Conservation (phyloP, 2,113 vertebrate species). For the Mesembrinibis cayennensis region DNA sequence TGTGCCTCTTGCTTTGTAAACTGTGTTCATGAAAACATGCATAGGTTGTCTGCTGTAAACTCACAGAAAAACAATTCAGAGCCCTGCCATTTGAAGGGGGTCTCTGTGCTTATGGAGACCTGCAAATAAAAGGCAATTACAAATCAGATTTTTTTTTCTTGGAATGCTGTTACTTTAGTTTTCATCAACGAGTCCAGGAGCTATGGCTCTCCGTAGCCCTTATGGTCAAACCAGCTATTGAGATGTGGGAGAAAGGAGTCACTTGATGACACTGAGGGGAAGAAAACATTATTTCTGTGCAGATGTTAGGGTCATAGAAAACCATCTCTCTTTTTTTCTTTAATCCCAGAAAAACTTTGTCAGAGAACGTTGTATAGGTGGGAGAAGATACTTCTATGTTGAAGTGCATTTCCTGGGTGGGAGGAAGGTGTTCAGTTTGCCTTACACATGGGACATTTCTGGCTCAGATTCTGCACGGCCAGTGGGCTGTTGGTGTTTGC, state of each 20-base stretch:
- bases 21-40: not conserved
- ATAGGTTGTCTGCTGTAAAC: not conserved
- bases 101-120: not conserved
- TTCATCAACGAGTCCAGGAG: not conserved
- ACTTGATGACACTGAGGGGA: not conserved
- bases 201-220: not conserved
- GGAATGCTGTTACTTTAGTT: not conserved
- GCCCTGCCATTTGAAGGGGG: not conserved
- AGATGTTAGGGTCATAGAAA: not conserved
- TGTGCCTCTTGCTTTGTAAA: not conserved
- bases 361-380: not conserved
- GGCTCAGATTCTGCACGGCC: not conserved
- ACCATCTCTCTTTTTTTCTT: not conserved
- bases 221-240: not conserved
- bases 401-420: not conserved
- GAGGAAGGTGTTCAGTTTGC: not conserved
- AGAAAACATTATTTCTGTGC: not conserved
- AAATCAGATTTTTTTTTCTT: not conserved
- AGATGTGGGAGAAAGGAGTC: not conserved
- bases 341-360: not conserved
- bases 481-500: not conserved
- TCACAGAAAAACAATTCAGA: not conserved
- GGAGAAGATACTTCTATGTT: not conserved
- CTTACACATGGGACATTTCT: not conserved
- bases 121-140: not conserved